Conservation (phyloP, 2,888 invertebrate genomes). For the Scaptomyza cyrtandrae region DNA sequence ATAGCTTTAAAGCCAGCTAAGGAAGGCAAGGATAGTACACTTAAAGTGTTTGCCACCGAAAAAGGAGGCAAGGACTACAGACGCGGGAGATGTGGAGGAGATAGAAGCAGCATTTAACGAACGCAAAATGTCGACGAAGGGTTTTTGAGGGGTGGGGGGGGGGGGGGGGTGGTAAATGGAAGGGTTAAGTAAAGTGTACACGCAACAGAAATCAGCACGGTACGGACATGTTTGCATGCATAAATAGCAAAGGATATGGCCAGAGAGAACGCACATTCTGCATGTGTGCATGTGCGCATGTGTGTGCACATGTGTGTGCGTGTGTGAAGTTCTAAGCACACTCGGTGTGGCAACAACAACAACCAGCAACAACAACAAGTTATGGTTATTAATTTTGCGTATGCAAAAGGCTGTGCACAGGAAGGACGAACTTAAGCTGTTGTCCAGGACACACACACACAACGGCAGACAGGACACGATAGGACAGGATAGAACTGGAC, state of each 20-base stretch:
- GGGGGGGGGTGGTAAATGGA: constrained; percentile 29
- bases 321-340: constrained; percentile 39
- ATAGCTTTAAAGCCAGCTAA: constrained; percentile 30
- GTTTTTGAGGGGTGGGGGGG: constrained; percentile 41
- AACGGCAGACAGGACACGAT: constrained; percentile 10
- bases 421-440: constrained; percentile 66
- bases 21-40: constrained; percentile 17
- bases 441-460: constrained; percentile 10
- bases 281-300: background rate
- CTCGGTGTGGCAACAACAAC: constrained; percentile 6
- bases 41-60: constrained; percentile 26
- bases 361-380: constrained; percentile 61
- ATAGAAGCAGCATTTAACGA: constrained; percentile 51
- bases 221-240: constrained; percentile 78
- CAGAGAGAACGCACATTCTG: constrained; percentile 34
- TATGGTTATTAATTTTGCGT: constrained; percentile 80
- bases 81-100: background rate
- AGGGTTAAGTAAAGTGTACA: constrained; percentile 56
- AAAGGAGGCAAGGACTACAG: background rate
- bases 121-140: constrained; percentile 57
- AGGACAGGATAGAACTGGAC: constrained; percentile 17
- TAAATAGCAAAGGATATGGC: constrained; percentile 75
- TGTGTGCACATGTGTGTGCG: constrained; percentile 13
- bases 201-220: constrained; percentile 71
- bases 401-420: constrained; percentile 66